Percentiles rank a stretch among this genome's conserved stretches.
Conservation (phyloP, 2,797 vertebrate species). For the Amniataba percoides region DNA sequence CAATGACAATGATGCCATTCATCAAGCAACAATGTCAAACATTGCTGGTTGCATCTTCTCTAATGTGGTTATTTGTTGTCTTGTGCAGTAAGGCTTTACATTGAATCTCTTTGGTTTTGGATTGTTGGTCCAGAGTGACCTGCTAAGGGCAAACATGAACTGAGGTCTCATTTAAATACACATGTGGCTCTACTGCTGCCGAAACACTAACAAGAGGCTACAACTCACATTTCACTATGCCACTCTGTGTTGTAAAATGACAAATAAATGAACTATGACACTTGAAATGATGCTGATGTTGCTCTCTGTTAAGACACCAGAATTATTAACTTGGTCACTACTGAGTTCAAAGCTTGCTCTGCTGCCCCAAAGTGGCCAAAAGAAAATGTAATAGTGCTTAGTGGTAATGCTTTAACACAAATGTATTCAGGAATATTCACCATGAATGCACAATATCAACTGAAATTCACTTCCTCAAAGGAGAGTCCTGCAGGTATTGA, state of each 20-base stretch:
- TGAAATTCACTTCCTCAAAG: not conserved
- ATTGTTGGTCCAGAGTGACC: not conserved
- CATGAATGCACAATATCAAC: not conserved
- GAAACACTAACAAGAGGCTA: too few relatives aligned
- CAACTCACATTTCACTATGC: too few relatives aligned
- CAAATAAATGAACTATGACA: too few relatives aligned
- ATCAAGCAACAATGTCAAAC: not conserved
- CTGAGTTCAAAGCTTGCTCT: not conserved
- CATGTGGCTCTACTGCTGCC: too few relatives aligned
- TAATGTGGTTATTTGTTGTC: not conserved
- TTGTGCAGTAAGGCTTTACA: not conserved
- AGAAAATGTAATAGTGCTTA: too few relatives aligned
- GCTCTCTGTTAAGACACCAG: not conserved
- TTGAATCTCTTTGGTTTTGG: not conserved
- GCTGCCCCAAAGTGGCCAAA: not conserved
- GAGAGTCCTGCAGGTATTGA: too few relatives aligned
- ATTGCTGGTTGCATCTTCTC: not conserved
- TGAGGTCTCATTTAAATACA: too few relatives aligned
- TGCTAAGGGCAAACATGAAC: not conserved
- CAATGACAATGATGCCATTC: too few relatives aligned
- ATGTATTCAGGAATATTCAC: not conserved
- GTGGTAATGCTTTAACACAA: too few relatives aligned
- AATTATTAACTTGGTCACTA: not conserved
- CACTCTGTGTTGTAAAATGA: too few relatives aligned
- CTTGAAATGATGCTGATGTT: too few relatives aligned